These are phyloP conservation scores for Rhabdomys pumilio DNA, from an alignment of 2,797 vertebrate species.

Conservation along the genomic window DNA sequence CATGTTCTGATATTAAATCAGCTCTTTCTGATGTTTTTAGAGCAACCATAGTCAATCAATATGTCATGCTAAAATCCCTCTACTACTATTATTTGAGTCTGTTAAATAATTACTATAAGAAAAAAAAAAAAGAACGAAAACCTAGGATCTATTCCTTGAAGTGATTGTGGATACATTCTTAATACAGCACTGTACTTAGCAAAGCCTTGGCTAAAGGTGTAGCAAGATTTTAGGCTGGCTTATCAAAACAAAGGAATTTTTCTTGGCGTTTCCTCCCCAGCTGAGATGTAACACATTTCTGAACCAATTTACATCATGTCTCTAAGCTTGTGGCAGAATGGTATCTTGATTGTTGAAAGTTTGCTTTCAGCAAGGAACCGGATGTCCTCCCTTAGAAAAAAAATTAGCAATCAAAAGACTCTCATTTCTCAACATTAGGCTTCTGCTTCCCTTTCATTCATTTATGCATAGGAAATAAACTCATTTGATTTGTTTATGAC, in stretches of 20 bases:
- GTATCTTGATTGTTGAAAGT: slow-evolving; percentile 12
- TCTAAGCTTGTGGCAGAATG: neutral
- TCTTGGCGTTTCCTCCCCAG: neutral
- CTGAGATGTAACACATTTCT: slow-evolving; percentile 45
- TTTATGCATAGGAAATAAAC: neutral
- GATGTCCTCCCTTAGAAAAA: neutral
- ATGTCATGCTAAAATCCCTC: neutral
- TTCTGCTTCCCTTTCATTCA: slow-evolving; percentile 30
- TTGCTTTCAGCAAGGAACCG: slow-evolving; percentile 4
- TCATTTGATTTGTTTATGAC: slow-evolving; percentile 31
- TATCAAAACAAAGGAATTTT: slow-evolving; percentile 10
- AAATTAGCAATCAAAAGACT: slow-evolving; percentile 32
- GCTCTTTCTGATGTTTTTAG: neutral
- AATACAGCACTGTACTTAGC: neutral
- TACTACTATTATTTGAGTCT: neutral
- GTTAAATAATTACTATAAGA: neutral
- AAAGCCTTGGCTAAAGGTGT: slow-evolving; percentile 13
- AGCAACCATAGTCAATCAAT: neutral
- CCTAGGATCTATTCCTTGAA: neutral
- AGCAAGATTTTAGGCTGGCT: neutral
- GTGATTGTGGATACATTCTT: neutral
- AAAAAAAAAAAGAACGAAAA: neutral
- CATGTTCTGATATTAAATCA: neutral
- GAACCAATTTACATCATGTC: slow-evolving; percentile 40
- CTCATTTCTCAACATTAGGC: neutral